Percentiles rank a stretch among this genome's conserved stretches.
phyloP scores from a whole-genome alignment of 2,888 invertebrate species.

The Lasioglossum villosulum region DNA sequence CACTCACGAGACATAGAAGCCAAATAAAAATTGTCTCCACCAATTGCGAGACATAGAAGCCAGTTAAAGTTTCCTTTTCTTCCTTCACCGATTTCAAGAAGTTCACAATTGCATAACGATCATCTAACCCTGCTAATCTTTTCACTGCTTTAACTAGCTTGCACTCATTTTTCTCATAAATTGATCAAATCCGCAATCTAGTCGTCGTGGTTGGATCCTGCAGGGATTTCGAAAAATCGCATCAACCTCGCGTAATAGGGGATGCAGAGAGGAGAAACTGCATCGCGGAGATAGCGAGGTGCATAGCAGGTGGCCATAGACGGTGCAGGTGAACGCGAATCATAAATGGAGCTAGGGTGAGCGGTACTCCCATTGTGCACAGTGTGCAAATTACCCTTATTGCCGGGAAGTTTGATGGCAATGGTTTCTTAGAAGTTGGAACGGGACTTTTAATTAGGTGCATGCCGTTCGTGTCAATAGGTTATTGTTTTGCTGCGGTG shows the following conservation, averaged over 20 bases:
- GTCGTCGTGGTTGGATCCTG: neutral
- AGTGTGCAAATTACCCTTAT: neutral
- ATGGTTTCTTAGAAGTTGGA: conserved; percentile 7
- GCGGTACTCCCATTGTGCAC: neutral
- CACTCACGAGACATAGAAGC: neutral
- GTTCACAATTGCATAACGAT: neutral
- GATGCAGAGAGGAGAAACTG: neutral
- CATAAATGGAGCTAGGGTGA: neutral
- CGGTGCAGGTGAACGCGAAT: neutral
- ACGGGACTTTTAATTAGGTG: conserved; percentile 6
- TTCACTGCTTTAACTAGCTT: neutral
- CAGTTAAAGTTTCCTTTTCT: neutral
- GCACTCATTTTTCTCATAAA: neutral
- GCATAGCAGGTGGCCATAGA: neutral
- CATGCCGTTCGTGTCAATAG: neutral
- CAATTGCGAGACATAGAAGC: conserved; percentile 1
- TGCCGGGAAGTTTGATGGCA: neutral
- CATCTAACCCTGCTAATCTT: neutral
- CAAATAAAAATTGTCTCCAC: neutral
- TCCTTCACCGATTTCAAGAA: neutral
- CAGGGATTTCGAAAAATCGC: neutral
- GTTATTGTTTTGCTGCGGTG: neutral
- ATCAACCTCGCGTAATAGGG: neutral
- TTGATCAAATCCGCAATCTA: neutral
- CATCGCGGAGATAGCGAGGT: neutral